A percentile compares a stretch with the other conserved stretches of the same genome.
These are phyloP conservation scores for Byasa hedistus DNA, from an alignment of 2,888 invertebrate species.

Conservation along the genomic window DNA sequence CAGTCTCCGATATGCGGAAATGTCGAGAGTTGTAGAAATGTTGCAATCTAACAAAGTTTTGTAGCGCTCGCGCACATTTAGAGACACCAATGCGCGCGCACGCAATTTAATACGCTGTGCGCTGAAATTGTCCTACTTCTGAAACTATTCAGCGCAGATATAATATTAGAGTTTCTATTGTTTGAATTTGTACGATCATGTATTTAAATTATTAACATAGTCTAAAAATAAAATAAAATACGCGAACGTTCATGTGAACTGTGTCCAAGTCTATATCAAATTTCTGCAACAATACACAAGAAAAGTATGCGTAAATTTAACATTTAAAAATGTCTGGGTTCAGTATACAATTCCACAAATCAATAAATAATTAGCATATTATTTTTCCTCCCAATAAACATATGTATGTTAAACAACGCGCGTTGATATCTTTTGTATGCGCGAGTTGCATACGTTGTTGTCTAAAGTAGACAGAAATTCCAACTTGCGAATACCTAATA, in stretches of 20 bases:
- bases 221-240: too few species aligned
- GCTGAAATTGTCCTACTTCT: conserved; percentile 21
- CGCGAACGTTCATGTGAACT: too few species aligned
- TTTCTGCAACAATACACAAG: too few species aligned
- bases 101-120: conserved; percentile 36
- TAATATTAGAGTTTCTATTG: background rate
- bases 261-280: too few species aligned
- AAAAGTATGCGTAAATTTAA: background rate
- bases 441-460: conserved; percentile 27
- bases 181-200: too few species aligned
- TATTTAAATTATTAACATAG: too few species aligned
- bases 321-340: background rate
- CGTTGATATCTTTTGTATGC: conserved; percentile 73
- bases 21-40: conserved; percentile 42
- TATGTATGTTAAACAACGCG: conserved; percentile 34
- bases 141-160: background rate
- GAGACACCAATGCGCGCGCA: conserved; percentile 32
- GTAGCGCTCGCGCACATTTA: conserved; percentile 31
- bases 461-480: conserved; percentile 31
- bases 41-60: conserved; percentile 34
- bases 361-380: conserved; percentile 2
- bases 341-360: background rate
- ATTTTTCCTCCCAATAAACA: conserved; percentile 25
- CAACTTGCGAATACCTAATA: conserved; percentile 30
- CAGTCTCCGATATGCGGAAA: conserved; percentile 46